Base-by-base conservation (phyloP, 2,888 invertebrate genomes). In the Cerastis leucographa region DNA sequence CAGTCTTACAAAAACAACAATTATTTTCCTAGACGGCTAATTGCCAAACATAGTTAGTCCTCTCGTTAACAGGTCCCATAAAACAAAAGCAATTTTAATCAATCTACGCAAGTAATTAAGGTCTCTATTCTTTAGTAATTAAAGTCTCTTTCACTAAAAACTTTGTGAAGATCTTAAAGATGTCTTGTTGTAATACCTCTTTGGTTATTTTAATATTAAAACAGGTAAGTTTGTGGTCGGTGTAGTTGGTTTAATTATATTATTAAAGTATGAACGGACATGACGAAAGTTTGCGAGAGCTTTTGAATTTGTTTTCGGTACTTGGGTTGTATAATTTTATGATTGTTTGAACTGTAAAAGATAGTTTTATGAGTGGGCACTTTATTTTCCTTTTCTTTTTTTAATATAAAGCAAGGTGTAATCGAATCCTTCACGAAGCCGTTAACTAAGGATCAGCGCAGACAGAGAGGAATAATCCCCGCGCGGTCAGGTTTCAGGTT, bases 41-140 rank as follows among this genome's bases (percentile, higher is more conserved):
- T n/a, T 25, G 35, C 9, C 11, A 42, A 68, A 59, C 5, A 51
- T 56, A 19, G 9, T 25, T 8, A 56, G 49, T 68, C 42, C 22
- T 44, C 17, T 75, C 46, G 62, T 29, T 51, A 71, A 59, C 1
- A 69, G 59, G 14, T 62, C 29, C 44, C 49, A 44, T 49, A 65
- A 62, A 66, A 84, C 76, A 76, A 77, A 64, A 46, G 49, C 61
- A 6, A 11, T 69, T 85, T 62, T 80, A 86, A 80, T 81, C 54
- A 86, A 76, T 69, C 46, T 83, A 78, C 69, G 56, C 29, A 85
- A 83, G 74, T 88, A 83, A 83, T 86, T 86, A 86, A 81, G 68
- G 69, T 51, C 83, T 79, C 77, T 80, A 64, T 78, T 80, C 68
- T 40, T 64, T 42, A 80, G 71, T 78, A 74, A 62, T 78, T 35